A percentile compares a stretch with the other conserved stretches of the same genome.
These are phyloP conservation scores for cattle (Bos taurus) DNA, from an alignment of 2,113 vertebrate species.

Conservation along the genomic window DNA sequence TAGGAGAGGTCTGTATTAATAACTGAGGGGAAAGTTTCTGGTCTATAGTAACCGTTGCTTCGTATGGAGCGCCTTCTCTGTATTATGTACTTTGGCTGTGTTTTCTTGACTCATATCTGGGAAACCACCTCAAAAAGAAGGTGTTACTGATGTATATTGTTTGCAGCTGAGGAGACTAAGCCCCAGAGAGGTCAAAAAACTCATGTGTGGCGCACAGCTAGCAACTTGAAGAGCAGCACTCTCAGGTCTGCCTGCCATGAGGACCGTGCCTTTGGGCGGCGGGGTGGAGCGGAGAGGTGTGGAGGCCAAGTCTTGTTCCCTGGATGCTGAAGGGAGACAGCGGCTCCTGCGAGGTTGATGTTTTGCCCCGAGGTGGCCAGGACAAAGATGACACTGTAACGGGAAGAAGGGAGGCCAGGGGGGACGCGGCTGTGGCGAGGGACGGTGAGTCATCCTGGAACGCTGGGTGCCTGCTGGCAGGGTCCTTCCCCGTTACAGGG, in stretches of 20 bases:
- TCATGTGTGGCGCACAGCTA: rapidly evolving
- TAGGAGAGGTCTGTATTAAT: background rate
- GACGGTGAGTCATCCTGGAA: background rate
- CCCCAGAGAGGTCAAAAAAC: background rate
- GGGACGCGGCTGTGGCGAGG: background rate
- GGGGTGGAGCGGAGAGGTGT: background rate
- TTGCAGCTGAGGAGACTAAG: background rate
- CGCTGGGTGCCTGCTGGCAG: background rate
- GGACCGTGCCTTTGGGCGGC: background rate
- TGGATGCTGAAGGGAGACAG: background rate
- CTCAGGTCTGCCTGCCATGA: background rate
- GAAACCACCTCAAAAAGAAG: background rate
- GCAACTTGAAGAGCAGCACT: background rate
- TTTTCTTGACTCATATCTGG: background rate
- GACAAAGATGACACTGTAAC: background rate
- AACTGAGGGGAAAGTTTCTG: background rate
- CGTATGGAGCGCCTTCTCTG: background rate
- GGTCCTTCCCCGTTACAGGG: background rate
- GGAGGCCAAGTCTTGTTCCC: background rate
- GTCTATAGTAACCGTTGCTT: background rate
- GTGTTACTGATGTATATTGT: background rate
- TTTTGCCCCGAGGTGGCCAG: background rate
- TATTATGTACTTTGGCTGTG: background rate
- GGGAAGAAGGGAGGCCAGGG: background rate
- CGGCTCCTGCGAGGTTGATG: background rate